phyloP scores from a whole-genome alignment of 2,888 invertebrate species.

The Bedellia somnulentella region DNA sequence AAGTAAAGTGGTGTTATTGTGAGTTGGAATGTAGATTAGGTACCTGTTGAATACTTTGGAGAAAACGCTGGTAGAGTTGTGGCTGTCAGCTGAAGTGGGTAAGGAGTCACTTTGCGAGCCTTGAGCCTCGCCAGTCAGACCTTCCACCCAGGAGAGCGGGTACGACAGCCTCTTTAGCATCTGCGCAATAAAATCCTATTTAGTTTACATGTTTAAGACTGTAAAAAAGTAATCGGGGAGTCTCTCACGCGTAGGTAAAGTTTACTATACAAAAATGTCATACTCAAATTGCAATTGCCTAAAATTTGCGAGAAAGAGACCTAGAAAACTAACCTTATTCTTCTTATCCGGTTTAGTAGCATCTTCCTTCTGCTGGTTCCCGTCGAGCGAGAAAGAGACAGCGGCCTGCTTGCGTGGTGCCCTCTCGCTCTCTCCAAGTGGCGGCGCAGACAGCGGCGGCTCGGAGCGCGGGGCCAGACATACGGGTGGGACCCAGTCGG shows the following conservation, averaged over 20 bases:
- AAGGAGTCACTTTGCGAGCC: slow-evolving; percentile 57
- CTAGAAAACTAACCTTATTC: slow-evolving; percentile 68
- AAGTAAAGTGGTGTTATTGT: not conserved
- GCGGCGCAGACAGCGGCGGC: slow-evolving; percentile 58
- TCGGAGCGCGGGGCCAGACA: slow-evolving; percentile 75
- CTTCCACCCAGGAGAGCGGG: slow-evolving; percentile 91
- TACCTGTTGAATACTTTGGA: slow-evolving; percentile 93
- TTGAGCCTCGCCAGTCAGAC: slow-evolving; percentile 74
- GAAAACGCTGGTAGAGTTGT: slow-evolving; percentile 74
- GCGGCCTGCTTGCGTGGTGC: slow-evolving; percentile 40
- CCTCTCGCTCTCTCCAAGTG: slow-evolving; percentile 52
- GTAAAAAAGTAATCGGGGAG: too few species aligned
- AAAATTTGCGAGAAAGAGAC: too few species aligned
- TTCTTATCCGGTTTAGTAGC: slow-evolving; percentile 66
- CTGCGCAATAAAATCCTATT: slow-evolving; percentile 32
- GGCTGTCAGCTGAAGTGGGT: slow-evolving; percentile 64
- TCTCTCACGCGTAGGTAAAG: too few species aligned
- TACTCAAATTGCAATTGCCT: too few species aligned
- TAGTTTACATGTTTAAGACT: too few species aligned
- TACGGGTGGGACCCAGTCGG: slow-evolving; percentile 86
- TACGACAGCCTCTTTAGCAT: slow-evolving; percentile 91
- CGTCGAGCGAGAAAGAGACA: slow-evolving; percentile 53
- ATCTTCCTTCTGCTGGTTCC: slow-evolving; percentile 46
- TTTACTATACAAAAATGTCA: too few species aligned
- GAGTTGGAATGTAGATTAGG: not conserved